Percentiles rank a stretch among this genome's conserved stretches.
Evolutionary conservation across 1,140 invertebrate genomes (phyloP).

Genomic region (Rhizoglyphus robini): DNA sequence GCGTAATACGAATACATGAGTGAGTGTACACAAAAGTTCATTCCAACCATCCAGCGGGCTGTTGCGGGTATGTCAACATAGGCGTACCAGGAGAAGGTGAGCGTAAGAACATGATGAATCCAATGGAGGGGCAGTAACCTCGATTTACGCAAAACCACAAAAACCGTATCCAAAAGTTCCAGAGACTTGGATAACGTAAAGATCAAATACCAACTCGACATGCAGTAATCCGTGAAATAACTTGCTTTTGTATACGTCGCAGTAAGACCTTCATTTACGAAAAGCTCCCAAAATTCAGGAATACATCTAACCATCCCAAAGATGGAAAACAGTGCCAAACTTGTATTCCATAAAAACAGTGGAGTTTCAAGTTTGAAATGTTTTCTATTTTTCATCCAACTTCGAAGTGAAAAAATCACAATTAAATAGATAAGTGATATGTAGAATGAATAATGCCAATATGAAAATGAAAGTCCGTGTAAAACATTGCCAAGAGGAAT

Average conservation of each 20-base stretch:
- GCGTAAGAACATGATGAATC: constrained; percentile 53
- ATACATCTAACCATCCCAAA: constrained; percentile 14
- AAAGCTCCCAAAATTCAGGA: constrained; percentile 19
- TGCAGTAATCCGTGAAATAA: constrained; percentile 7
- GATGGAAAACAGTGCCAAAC: constrained; percentile 18
- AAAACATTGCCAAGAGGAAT: not conserved
- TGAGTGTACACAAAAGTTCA: constrained; percentile 95
- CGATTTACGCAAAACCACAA: constrained; percentile 90
- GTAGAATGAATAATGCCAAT: not conserved
- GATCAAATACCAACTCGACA: constrained; percentile 72
- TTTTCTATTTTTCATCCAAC: not conserved
- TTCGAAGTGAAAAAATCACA: not conserved
- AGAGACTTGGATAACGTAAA: constrained; percentile 86
- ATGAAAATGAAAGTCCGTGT: not conserved
- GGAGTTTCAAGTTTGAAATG: constrained; percentile 2
- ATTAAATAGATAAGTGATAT: constrained; percentile 4
- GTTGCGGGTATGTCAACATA: constrained; percentile 37
- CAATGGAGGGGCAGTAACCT: constrained; percentile 92
- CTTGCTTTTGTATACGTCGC: constrained; percentile 7
- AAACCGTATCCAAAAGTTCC: constrained; percentile 88
- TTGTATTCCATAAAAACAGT: constrained; percentile 11
- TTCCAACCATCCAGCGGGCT: constrained; percentile 86
- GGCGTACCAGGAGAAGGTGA: constrained; percentile 58
- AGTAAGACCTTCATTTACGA: not conserved
- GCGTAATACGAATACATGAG: constrained; percentile 41